A percentile compares a stretch with the other conserved stretches of the same genome.
These are phyloP conservation scores for Amphibalanus amphitrite DNA, from an alignment of 1,140 invertebrate species.

Conservation along the genomic window DNA sequence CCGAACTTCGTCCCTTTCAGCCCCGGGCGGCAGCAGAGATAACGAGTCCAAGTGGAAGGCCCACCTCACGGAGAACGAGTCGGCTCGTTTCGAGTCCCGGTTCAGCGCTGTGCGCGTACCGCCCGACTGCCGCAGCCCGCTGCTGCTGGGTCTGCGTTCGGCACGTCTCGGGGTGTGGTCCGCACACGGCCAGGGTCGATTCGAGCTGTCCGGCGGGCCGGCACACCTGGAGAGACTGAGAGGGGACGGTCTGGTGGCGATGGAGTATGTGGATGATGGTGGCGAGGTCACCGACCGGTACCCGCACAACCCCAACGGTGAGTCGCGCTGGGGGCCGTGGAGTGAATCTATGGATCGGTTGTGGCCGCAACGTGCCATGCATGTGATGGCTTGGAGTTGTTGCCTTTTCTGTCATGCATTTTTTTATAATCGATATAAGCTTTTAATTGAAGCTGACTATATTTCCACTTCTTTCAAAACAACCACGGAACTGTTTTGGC, in stretches of 20 bases:
- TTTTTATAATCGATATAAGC: too few species aligned
- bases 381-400: background rate
- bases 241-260: constrained; percentile 42
- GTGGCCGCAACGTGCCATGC: constrained; percentile 7
- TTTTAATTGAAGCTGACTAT: background rate
- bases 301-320: constrained; percentile 89
- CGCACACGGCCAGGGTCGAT: constrained; percentile 84
- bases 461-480: too few species aligned
- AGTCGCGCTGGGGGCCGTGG: constrained; percentile 29
- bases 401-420: background rate
- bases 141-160: constrained; percentile 71
- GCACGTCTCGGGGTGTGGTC: constrained; percentile 81
- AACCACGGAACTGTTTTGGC: too few species aligned
- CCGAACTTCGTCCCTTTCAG: constrained; percentile 21
- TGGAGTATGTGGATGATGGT: constrained; percentile 69
- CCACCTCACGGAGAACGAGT: constrained; percentile 65
- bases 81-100: constrained; percentile 77
- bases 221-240: constrained; percentile 37
- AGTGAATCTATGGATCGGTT: background rate
- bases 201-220: constrained; percentile 34
- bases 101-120: constrained; percentile 65
- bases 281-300: constrained; percentile 57
- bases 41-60: constrained; percentile 33
- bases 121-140: constrained; percentile 49
- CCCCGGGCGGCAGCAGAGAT: constrained; percentile 20